Conservation (phyloP, 1,140 invertebrate genomes). For the Elymnias hypermnestra region DNA sequence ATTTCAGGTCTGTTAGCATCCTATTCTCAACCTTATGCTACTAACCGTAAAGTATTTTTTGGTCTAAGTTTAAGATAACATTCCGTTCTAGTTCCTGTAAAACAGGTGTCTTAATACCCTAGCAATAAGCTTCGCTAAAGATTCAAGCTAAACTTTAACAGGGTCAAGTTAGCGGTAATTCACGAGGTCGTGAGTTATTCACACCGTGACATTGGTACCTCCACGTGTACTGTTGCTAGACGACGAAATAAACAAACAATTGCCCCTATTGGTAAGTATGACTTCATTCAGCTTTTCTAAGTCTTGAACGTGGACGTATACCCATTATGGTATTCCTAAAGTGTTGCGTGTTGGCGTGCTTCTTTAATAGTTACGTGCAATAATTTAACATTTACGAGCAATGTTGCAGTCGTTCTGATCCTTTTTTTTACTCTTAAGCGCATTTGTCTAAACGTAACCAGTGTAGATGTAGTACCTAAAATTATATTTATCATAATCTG, state of each 20-base stretch:
- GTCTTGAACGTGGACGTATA: neutral
- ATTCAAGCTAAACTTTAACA: slow-evolving; percentile 12
- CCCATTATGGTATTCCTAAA: neutral
- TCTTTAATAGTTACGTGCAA: neutral
- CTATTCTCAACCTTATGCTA: neutral
- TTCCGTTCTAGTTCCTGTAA: neutral
- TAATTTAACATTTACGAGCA: neutral
- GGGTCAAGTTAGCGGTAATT: slow-evolving; percentile 41
- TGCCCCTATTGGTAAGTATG: slow-evolving; percentile 7
- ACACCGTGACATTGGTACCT: slow-evolving; percentile 43
- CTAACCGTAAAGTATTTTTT: neutral
- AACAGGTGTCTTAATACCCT: slow-evolving; percentile 6
- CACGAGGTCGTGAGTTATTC: slow-evolving; percentile 46
- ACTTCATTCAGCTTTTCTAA: slow-evolving; percentile 22
- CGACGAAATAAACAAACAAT: slow-evolving; percentile 46
- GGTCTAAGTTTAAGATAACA: neutral
- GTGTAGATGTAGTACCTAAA: too few relatives aligned
- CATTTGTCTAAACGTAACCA: too few relatives aligned
- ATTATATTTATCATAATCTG: too few relatives aligned
- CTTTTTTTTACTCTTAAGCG: too few relatives aligned
- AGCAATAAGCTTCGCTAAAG: slow-evolving; percentile 1
- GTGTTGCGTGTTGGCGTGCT: neutral
- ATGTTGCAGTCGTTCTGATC: too few relatives aligned
- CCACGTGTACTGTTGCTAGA: slow-evolving; percentile 46
- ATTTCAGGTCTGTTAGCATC: neutral